phyloP scores from a whole-genome alignment of 2,113 vertebrate species.

The rabbit (Oryctolagus cuniculus) region DNA sequence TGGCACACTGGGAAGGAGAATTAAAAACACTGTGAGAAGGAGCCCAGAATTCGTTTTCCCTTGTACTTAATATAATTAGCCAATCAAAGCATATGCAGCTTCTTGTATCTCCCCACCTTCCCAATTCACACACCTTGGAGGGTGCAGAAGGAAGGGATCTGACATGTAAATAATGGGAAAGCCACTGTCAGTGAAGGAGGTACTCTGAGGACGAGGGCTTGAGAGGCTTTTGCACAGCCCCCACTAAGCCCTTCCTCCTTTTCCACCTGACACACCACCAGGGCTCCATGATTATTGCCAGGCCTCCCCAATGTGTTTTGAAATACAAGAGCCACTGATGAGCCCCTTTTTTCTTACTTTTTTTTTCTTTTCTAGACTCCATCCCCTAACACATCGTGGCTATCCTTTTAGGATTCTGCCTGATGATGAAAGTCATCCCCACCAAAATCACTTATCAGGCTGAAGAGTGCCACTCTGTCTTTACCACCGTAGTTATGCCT shows the following conservation, averaged over 20 bases:
- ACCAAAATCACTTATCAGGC: background rate
- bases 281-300: too few relatives aligned
- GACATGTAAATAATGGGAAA: background rate
- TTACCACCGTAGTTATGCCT: background rate
- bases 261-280: background rate
- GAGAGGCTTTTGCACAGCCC: background rate
- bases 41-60: slow-evolving; percentile 69
- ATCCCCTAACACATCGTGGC: background rate
- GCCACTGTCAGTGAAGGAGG: background rate
- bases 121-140: background rate
- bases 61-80: slow-evolving; percentile 71
- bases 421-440: background rate
- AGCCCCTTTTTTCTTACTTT: background rate
- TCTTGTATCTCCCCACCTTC: background rate
- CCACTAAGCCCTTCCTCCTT: background rate
- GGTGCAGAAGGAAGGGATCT: background rate
- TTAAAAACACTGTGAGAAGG: slow-evolving; percentile 67
- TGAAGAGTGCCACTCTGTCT: background rate
- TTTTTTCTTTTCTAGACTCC: background rate
- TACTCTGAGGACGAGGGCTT: background rate
- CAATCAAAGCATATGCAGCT: slow-evolving; percentile 72
- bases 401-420: background rate
- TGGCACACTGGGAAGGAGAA: slow-evolving; percentile 73
- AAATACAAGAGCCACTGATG: background rate
- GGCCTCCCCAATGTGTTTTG: background rate